Evolutionary conservation across 1,140 invertebrate species (phyloP).

Genomic region (Muscidifurax raptorellus): DNA sequence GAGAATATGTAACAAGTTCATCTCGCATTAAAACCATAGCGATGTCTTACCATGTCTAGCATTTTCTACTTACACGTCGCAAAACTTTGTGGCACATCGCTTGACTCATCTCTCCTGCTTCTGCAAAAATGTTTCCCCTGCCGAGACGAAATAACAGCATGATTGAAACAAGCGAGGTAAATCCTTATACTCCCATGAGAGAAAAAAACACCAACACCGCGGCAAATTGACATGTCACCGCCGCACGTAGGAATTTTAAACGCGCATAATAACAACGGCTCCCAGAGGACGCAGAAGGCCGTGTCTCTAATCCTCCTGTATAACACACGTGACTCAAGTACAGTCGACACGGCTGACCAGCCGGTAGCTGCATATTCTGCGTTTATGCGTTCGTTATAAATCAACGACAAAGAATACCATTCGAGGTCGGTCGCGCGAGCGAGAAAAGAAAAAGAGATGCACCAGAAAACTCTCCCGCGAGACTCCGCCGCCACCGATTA

Average conservation of each 20-base stretch:
- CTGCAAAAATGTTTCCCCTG: background rate
- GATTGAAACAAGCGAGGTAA: background rate
- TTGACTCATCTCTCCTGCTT: no score
- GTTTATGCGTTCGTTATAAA: slow-evolving; percentile 15
- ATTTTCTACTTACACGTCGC: no score
- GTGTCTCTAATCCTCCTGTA: background rate
- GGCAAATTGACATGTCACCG: background rate
- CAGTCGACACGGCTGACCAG: background rate
- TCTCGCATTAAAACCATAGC: no score
- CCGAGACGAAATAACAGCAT: no score
- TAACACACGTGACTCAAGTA: background rate
- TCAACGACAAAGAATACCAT: background rate
- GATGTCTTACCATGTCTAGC: no score
- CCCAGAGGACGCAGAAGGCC: background rate
- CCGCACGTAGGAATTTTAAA: slow-evolving; percentile 9
- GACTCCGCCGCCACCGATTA: background rate
- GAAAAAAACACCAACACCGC: background rate
- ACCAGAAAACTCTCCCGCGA: slow-evolving; percentile 24
- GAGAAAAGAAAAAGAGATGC: slow-evolving; percentile 13
- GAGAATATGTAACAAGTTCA: no score
- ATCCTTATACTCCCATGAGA: no score
- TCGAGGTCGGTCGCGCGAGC: background rate
- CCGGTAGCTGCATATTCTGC: background rate
- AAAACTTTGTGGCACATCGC: no score
- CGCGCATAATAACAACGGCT: background rate